Evolutionary conservation across 2,113 vertebrate genomes (phyloP).

Genomic region (Perca schrenkii): DNA sequence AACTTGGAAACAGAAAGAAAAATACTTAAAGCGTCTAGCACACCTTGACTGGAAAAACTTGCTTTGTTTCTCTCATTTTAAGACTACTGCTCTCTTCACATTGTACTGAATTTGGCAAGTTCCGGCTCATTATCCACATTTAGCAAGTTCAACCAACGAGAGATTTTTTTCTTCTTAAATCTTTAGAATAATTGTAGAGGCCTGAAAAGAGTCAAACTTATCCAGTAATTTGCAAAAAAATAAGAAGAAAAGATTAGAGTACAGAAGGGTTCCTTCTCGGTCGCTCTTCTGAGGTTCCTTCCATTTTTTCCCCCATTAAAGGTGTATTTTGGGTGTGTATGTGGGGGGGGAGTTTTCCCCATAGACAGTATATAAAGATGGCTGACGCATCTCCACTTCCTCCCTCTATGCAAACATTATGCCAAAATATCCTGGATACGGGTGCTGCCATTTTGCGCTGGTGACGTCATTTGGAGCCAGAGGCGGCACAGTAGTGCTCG

Average conservation of each 20-base stretch:
- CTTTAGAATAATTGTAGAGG: neutral
- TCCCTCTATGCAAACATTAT: no score
- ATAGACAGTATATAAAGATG: no score
- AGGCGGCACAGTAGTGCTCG: no score
- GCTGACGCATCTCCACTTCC: no score
- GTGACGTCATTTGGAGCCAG: no score
- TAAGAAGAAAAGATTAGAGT: neutral
- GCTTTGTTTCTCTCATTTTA: neutral
- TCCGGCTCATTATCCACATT: constrained; percentile 9
- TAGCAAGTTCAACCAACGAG: neutral
- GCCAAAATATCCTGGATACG: no score
- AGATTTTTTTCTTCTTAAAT: neutral
- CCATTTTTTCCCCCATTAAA: neutral
- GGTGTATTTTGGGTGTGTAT: no score
- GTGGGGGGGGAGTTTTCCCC: no score
- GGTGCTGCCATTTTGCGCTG: no score
- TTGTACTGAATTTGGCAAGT: neutral
- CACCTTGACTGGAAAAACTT: constrained; percentile 6
- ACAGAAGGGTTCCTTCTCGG: neutral
- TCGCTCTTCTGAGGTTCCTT: neutral
- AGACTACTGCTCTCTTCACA: neutral
- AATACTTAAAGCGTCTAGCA: neutral
- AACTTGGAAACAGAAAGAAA: neutral
- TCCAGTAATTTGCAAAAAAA: neutral
- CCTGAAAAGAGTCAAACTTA: neutral